phyloP scores from a whole-genome alignment of 2,113 vertebrate species.

The Tonatia bakeri region DNA sequence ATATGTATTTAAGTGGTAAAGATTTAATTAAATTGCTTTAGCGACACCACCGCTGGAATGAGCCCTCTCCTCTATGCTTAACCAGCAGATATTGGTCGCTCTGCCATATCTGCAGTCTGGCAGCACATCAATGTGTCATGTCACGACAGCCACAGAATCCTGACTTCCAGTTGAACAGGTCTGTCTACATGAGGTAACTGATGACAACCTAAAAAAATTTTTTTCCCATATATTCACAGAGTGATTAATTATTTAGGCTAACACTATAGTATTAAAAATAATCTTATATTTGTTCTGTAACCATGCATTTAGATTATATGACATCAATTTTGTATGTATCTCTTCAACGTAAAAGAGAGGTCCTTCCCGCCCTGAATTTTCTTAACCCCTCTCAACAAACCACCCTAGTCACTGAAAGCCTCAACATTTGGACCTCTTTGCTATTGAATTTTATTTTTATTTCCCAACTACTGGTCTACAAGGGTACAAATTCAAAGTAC shows the following conservation, averaged over 20 bases:
- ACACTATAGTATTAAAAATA: neutral
- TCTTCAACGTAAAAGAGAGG: neutral
- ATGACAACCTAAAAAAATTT: neutral
- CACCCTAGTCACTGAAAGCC: neutral
- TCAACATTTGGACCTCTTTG: neutral
- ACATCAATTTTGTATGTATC: neutral
- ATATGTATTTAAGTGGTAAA: conserved; percentile 10
- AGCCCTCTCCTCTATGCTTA: neutral
- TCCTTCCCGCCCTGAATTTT: neutral
- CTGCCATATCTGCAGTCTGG: neutral
- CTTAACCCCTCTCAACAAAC: neutral
- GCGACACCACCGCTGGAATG: neutral
- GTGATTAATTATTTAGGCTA: neutral
- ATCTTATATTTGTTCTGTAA: neutral
- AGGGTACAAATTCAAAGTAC: neutral
- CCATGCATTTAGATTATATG: neutral
- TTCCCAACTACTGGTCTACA: neutral
- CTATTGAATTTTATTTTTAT: neutral
- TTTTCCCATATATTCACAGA: neutral
- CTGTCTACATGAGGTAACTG: neutral
- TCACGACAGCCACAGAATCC: neutral
- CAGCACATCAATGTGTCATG: neutral
- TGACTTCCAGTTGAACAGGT: neutral
- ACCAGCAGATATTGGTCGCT: neutral
- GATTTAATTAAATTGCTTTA: neutral